Conservation (phyloP, 2,797 vertebrate genomes). For the Sebastes variabilis region DNA sequence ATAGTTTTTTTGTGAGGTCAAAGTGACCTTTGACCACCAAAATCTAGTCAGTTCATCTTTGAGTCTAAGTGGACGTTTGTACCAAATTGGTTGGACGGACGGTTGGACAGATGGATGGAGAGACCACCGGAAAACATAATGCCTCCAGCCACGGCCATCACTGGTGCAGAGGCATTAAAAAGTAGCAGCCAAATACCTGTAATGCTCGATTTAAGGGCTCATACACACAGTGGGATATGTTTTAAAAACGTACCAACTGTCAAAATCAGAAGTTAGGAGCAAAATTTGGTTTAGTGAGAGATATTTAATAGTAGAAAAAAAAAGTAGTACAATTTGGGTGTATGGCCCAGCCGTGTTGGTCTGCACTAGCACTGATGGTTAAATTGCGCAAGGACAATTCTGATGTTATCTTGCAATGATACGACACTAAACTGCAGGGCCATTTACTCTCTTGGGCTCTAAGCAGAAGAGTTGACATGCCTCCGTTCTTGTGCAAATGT, state of each 20-base stretch:
- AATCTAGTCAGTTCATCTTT: too few species aligned
- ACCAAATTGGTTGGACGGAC: too few species aligned
- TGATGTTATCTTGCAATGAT: not conserved
- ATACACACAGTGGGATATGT: not conserved
- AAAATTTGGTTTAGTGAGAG: not conserved
- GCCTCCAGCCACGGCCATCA: too few species aligned
- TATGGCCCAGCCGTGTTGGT: not conserved
- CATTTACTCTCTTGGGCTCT: not conserved
- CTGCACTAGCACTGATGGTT: not conserved
- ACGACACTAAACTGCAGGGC: not conserved
- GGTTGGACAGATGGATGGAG: too few species aligned
- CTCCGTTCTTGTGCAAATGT: conserved; percentile 19
- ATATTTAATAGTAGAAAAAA: not conserved
- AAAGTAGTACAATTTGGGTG: too few species aligned
- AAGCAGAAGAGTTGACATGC: conserved; percentile 1
- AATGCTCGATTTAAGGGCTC: not conserved
- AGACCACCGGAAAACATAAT: too few species aligned
- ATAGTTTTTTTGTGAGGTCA: not conserved
- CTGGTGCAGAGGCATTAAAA: too few species aligned
- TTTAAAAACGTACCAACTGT: not conserved
- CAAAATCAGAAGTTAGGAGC: not conserved
- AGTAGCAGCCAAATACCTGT: not conserved
- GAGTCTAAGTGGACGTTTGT: too few species aligned
- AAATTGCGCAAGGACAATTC: not conserved
- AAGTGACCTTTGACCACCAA: not conserved